Evolutionary conservation across 92 coral and sea anemone genomes (phyloP), one percentile per base, ranked within the genome.

Genomic region (Palythoa heliodiscus): DNA sequence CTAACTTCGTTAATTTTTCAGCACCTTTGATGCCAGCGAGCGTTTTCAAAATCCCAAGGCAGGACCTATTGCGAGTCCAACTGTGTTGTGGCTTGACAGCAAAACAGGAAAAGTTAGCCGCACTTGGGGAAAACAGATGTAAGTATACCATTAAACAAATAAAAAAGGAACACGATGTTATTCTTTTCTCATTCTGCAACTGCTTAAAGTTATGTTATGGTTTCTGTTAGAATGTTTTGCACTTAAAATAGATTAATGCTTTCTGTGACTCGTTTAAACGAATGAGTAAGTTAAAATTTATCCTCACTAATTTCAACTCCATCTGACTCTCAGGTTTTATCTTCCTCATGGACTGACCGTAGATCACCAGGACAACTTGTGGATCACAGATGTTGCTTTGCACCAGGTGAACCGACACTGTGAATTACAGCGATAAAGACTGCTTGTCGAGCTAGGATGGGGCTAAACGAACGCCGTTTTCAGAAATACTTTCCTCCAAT

Each of bases 321-420:
- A 4, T 8, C 1, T 20, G 7, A 20, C n/a, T 29, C 63, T 71
- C 57, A 94, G 98, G 95, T 96, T 96, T 74, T 94, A 87, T 71
- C 86, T 96, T 77, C 99, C 99, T 19, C 99, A 96, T 77, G 99
- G 99, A 11, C 77, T 96, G 53, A 87, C 98, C 29, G 70, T 96
- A 25, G 99, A 96, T 72, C 89, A 88, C 70, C 48, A 94, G 60
- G 93, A 89, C 66, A 96, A 94, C 89, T 50, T 91, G 43, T 96
- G 99, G 99, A 71, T 94, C 52, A 94, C 99, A 16, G 99, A 96
- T 81, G 99, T 96, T 7, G 99, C 93, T 25, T 50, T 88, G 83
- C 99, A 96, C 82, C 99, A 96, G 94, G 98, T 96, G 77, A 12
- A 43, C 50, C 6, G 6, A 43, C 6, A 43, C 9, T 43, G 50